Conservation (phyloP, 2,888 invertebrate species). For the Cyrtodaria siliqua region DNA sequence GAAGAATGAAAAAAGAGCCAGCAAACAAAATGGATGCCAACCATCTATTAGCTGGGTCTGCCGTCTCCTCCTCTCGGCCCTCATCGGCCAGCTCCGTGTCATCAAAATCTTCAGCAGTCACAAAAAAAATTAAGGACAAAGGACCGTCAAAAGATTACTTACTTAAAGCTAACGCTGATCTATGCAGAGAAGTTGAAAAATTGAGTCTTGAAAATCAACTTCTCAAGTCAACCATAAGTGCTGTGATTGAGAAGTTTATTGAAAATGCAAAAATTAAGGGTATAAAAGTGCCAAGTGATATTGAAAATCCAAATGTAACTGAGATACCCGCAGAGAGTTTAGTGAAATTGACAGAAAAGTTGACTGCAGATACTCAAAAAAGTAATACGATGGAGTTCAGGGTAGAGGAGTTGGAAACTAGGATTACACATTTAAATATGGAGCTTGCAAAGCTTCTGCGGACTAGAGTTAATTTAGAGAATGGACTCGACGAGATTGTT, state of each 20-base stretch:
- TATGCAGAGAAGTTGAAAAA: constrained; percentile 60
- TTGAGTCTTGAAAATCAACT: constrained; percentile 64
- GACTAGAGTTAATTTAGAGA: constrained; percentile 78
- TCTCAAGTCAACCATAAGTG: constrained; percentile 63
- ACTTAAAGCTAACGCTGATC: constrained; percentile 66
- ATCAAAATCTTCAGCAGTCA: constrained; percentile 38
- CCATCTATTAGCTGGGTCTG: constrained; percentile 5
- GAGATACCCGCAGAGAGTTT: constrained; percentile 60
- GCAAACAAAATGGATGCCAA: constrained; percentile 23
- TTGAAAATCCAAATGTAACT: constrained; percentile 49
- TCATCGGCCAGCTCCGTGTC: constrained; percentile 55
- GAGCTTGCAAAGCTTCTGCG: constrained; percentile 80
- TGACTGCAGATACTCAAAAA: constrained; percentile 58
- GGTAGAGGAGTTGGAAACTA: constrained; percentile 83
- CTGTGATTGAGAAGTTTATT: constrained; percentile 66
- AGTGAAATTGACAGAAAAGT: constrained; percentile 50
- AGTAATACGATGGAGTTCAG: constrained; percentile 72
- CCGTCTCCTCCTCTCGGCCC: constrained; percentile 38
- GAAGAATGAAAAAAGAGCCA: constrained; percentile 46
- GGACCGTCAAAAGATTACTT: constrained; percentile 65
- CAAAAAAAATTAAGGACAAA: constrained; percentile 33
- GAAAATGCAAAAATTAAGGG: constrained; percentile 70
- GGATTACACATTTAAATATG: constrained; percentile 80
- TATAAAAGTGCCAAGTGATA: constrained; percentile 43
- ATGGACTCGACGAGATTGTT: constrained; percentile 77